Percentiles rank a stretch among this genome's conserved stretches.
phyloP scores from a whole-genome alignment of 2,888 invertebrate genomes.

The Cepaea hortensis region DNA sequence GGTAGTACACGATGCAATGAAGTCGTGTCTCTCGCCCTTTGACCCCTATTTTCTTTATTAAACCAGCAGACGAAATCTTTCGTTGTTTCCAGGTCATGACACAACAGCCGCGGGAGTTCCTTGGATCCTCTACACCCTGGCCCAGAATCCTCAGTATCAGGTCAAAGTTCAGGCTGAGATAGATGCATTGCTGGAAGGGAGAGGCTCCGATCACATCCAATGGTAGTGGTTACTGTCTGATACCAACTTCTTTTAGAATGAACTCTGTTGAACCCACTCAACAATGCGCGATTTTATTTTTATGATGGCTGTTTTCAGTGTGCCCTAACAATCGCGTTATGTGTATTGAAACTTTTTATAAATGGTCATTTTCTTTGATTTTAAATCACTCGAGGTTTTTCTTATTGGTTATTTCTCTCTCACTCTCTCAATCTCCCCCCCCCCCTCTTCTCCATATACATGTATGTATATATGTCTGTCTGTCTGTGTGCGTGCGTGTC shows the following conservation, averaged over 20 bases:
- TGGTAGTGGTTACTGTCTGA: constrained; percentile 17
- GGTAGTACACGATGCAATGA: too few species aligned
- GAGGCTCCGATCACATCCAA: constrained; percentile 56
- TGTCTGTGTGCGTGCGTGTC: background rate
- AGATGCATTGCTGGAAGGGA: constrained; percentile 57
- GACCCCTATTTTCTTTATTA: too few species aligned
- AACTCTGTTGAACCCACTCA: too few species aligned
- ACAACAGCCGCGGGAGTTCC: constrained; percentile 65
- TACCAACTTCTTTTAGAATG: too few species aligned
- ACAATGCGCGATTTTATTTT: too few species aligned
- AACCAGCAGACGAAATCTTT: background rate
- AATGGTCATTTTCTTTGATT: too few species aligned
- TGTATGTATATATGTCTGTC: background rate
- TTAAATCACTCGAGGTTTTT: too few species aligned
- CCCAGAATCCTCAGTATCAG: constrained; percentile 60
- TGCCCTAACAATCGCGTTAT: too few species aligned
- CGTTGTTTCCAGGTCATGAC: constrained; percentile 58
- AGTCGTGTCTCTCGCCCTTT: too few species aligned
- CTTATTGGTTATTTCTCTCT: background rate
- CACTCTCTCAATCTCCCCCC: background rate
- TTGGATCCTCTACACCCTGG: constrained; percentile 64
- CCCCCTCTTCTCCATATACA: background rate
- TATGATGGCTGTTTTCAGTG: too few species aligned
- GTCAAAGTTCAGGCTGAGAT: constrained; percentile 60
- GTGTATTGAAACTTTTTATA: too few species aligned